These are phyloP conservation scores for Phymorhynchus buccinoides DNA, from an alignment of 1,140 invertebrate genomes.

Conservation along the genomic window DNA sequence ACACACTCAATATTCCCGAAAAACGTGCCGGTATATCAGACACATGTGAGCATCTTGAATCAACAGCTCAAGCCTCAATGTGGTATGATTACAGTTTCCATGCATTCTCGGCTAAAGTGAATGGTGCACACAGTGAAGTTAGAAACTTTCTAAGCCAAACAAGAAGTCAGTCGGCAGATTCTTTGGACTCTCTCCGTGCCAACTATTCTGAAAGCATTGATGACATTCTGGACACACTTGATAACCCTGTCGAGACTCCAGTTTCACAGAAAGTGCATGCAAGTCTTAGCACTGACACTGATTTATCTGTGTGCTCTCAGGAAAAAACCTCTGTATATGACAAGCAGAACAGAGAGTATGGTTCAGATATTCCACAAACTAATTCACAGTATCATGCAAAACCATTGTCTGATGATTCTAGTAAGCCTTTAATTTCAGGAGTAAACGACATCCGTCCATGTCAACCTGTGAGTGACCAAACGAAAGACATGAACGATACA, in stretches of 20 bases:
- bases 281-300: background rate
- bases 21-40: no score
- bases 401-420: no score
- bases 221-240: background rate
- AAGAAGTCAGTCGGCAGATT: background rate
- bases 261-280: background rate
- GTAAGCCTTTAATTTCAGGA: no score
- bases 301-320: background rate
- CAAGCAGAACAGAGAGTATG: no score
- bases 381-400: no score
- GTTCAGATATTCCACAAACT: no score
- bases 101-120: background rate
- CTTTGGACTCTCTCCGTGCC: background rate
- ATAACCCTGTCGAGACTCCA: background rate
- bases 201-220: conserved; percentile 3
- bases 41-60: background rate
- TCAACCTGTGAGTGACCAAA: no score
- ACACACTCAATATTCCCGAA: no score
- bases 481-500: no score
- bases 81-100: background rate
- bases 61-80: background rate
- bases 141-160: background rate
- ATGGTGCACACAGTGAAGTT: background rate
- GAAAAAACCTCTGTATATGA: no score
- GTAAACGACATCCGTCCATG: no score